Base-by-base conservation (phyloP, 2,113 vertebrate genomes). In the Salvator merianae region DNA sequence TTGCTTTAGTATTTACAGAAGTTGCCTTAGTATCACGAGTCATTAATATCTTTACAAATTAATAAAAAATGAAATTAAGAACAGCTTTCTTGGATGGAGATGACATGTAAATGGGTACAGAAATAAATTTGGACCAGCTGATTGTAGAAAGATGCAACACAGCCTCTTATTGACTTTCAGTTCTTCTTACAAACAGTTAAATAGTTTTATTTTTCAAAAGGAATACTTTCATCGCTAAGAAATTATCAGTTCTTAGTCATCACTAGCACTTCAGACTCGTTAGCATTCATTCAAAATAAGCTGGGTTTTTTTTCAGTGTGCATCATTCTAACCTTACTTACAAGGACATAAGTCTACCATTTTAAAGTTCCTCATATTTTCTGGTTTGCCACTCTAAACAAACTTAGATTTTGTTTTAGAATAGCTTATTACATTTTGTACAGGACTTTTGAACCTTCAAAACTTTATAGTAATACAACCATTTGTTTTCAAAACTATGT, bases 371-470 rank as follows among this genome's bases (percentile, higher is more conserved):
- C 55, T 20, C 8, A 9, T 53, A 53, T 13, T 53, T 53, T 53
- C 50, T 14, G 16, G 10, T 53, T 53, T 9, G 10, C 16, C 16
- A 14, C 8, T 53, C 55, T 59, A 20, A 59, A 59, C 55, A 59
- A 59, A 20, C 16, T 20, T 20, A 16, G 18, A 59, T 20, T 59
- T 59, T 59, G 55, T 20, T 14, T 53, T 14, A 53, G 8, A n/a
- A n/a, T n/a, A n/a, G n/a, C n/a, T n/a, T n/a, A 75, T 68, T 79
- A 72, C 88, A 80, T 50, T 7, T 38, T 83, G 47, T 20, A 0
- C 34, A 47, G 77, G 79, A 30, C 74, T 84, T 83, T 30, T 81
- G 81, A 43, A 74, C 84, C n/a, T 6, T 7, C 18, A 36, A 85
- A 43, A 7, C 13, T 86, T 68, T 12, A 4, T 20, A 22, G 5